phyloP scores from a whole-genome alignment of 2,113 vertebrate species.

The Elephas maximus region DNA sequence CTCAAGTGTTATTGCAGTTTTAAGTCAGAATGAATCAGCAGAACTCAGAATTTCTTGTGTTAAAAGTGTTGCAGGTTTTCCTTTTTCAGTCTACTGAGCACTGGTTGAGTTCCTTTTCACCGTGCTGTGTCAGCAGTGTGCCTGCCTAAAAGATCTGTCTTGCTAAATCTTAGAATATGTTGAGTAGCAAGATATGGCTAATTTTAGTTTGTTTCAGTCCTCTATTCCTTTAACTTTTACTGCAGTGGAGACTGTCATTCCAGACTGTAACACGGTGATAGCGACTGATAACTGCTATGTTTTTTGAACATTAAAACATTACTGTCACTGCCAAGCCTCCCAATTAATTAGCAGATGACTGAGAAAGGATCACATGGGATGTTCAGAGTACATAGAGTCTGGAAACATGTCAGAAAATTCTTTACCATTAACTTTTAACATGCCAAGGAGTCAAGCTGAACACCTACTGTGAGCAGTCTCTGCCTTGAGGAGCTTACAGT shows the following conservation, averaged over 20 bases:
- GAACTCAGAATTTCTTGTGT: slow-evolving; percentile 62
- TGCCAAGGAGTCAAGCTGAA: not conserved
- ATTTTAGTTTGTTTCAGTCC: slow-evolving; percentile 65
- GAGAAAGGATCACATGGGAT: not conserved
- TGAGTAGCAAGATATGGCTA: slow-evolving; percentile 50
- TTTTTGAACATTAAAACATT: not conserved
- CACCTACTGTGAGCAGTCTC: not conserved
- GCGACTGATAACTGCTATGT: not conserved
- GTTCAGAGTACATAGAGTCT: not conserved
- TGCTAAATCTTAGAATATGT: slow-evolving; percentile 64
- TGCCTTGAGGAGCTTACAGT: not conserved
- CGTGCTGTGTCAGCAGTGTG: slow-evolving; percentile 66
- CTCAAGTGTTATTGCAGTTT: slow-evolving; percentile 78
- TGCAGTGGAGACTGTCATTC: not conserved
- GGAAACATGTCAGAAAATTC: not conserved
- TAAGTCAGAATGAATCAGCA: slow-evolving; percentile 79
- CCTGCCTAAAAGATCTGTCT: slow-evolving; percentile 46
- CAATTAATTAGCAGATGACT: not conserved
- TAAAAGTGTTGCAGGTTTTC: slow-evolving; percentile 69
- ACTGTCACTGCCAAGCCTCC: not conserved
- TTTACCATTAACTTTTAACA: slow-evolving; percentile 13
- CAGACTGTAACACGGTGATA: not conserved
- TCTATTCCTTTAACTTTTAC: slow-evolving; percentile 11
- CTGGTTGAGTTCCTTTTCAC: slow-evolving; percentile 46
- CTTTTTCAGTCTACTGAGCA: slow-evolving; percentile 49